Conservation (phyloP, 2,888 invertebrate species). For the Calliscelio sp. region DNA sequence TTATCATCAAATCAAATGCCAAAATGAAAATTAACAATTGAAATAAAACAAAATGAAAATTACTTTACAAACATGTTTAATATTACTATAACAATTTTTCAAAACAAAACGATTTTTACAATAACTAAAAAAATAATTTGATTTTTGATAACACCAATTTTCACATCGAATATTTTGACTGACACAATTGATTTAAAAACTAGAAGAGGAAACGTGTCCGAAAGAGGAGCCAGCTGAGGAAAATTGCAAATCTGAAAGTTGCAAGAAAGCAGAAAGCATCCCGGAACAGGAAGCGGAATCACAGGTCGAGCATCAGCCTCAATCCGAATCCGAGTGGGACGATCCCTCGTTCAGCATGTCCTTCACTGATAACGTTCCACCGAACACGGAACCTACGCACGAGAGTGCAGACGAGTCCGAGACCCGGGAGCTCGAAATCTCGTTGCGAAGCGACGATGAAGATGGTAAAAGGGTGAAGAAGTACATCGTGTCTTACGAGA, state of each 20-base stretch:
- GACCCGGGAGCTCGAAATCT: constrained; percentile 81
- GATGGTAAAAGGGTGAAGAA: constrained; percentile 83
- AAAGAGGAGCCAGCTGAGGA: constrained; percentile 47
- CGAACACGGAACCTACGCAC: constrained; percentile 77
- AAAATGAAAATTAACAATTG: too few relatives aligned
- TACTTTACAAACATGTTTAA: too few relatives aligned
- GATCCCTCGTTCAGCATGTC: constrained; percentile 71
- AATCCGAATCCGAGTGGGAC: constrained; percentile 71
- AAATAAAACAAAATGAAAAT: too few relatives aligned
- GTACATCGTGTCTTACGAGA: constrained; percentile 84
- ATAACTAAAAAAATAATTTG: too few relatives aligned
- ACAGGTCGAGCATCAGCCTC: constrained; percentile 58
- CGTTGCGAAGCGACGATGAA: constrained; percentile 81
- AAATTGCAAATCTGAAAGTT: constrained; percentile 17
- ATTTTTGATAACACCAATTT: background rate
- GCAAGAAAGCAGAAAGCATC: constrained; percentile 21
- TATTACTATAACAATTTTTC: too few relatives aligned
- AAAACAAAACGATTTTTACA: too few relatives aligned
- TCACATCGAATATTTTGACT: background rate
- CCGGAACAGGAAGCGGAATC: constrained; percentile 53
- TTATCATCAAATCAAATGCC: too few relatives aligned
- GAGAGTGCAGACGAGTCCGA: constrained; percentile 80
- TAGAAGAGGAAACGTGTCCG: constrained; percentile 70
- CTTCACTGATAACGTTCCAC: constrained; percentile 71
- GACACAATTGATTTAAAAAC: too few relatives aligned